Evolutionary conservation across 1,140 invertebrate species (phyloP).

Genomic region (Phymastichus coffea): DNA sequence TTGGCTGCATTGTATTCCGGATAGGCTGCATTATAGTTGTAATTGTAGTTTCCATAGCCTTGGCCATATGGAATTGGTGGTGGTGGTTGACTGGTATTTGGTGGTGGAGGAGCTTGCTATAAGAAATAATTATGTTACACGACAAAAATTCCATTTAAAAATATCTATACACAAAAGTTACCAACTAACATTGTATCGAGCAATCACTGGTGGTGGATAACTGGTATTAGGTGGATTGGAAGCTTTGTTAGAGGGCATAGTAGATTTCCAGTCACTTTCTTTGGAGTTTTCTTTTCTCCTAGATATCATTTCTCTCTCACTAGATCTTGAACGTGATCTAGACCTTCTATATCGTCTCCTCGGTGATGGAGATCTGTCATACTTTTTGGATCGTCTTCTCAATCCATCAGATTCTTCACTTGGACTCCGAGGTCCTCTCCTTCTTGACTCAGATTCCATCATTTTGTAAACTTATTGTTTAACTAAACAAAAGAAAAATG

Average conservation of each 20-base stretch:
- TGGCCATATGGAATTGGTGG: slow-evolving; percentile 46
- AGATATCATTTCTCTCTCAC: slow-evolving; percentile 12
- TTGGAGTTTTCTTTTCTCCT: slow-evolving; percentile 34
- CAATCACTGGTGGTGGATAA: slow-evolving; percentile 47
- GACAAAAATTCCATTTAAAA: not conserved
- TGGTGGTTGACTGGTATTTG: slow-evolving; percentile 50
- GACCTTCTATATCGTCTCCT: slow-evolving; percentile 51
- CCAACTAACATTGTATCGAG: slow-evolving; percentile 49
- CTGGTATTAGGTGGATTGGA: slow-evolving; percentile 33
- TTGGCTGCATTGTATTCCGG: slow-evolving; percentile 44
- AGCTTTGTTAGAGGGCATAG: slow-evolving; percentile 25
- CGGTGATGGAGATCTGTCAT: slow-evolving; percentile 52
- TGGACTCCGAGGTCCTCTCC: slow-evolving; percentile 47
- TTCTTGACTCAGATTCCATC: too few species aligned
- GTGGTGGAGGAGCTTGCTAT: slow-evolving; percentile 39
- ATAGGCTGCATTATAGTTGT: slow-evolving; percentile 46
- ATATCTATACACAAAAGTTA: too few species aligned
- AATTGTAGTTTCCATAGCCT: slow-evolving; percentile 45
- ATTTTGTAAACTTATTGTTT: too few species aligned
- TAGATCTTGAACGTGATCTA: slow-evolving; percentile 35
- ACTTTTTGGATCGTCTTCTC: slow-evolving; percentile 47
- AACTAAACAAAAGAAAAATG: too few species aligned
- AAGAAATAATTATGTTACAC: not conserved
- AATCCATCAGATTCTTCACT: slow-evolving; percentile 50
- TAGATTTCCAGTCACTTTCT: slow-evolving; percentile 47